These are phyloP conservation scores for Lasioglossum zephyrum DNA, from an alignment of 2,888 invertebrate genomes.

Conservation along the genomic window DNA sequence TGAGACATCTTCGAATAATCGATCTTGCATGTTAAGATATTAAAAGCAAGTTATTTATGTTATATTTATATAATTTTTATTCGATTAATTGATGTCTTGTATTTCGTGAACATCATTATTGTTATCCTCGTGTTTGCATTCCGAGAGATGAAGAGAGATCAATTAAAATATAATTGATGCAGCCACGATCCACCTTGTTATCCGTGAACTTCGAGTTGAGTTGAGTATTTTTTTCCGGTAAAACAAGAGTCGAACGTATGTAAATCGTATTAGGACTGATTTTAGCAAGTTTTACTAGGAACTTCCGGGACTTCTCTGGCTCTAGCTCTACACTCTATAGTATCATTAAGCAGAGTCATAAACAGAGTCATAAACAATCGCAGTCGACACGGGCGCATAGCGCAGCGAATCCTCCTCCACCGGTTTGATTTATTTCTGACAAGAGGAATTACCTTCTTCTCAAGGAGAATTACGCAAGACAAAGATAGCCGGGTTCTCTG, in stretches of 20 bases:
- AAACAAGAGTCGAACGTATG: not conserved
- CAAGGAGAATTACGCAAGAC: slow-evolving; percentile 19
- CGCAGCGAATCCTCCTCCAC: slow-evolving; percentile 12
- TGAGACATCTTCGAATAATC: not conserved
- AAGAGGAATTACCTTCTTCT: slow-evolving; percentile 17
- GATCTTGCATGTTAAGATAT: not conserved
- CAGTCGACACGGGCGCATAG: not conserved
- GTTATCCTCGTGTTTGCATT: not conserved
- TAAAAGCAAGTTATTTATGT: not conserved
- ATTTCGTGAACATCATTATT: not conserved
- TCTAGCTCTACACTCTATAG: not conserved
- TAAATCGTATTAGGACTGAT: not conserved
- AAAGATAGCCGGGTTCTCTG: not conserved
- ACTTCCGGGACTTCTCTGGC: not conserved
- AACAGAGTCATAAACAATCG: slow-evolving; percentile 21
- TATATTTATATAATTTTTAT: not conserved
- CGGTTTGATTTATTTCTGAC: slow-evolving; percentile 29
- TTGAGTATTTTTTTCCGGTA: not conserved
- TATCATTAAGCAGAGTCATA: slow-evolving; percentile 5
- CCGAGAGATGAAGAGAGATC: not conserved
- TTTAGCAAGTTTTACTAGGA: not conserved
- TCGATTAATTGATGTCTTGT: not conserved
- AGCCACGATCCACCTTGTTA: not conserved
- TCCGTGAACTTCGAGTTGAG: not conserved
- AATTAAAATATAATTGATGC: not conserved